Percentiles rank a stretch among this genome's conserved stretches.
These are phyloP conservation scores for Norana najaformis DNA, from an alignment of 2,888 invertebrate genomes.

Conservation along the genomic window DNA sequence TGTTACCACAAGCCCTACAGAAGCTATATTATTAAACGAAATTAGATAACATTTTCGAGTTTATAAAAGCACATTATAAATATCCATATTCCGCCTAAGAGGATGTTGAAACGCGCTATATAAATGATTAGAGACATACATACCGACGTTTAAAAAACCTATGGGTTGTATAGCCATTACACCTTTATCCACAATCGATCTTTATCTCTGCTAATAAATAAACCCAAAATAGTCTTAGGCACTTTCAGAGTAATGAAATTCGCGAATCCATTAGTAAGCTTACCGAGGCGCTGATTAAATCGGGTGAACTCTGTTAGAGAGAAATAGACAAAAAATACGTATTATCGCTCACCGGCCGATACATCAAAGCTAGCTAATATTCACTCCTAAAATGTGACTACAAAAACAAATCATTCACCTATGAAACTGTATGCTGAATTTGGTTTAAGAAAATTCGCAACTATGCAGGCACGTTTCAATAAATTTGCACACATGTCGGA, in stretches of 20 bases:
- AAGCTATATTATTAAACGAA: too few relatives aligned
- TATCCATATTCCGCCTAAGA: too few relatives aligned
- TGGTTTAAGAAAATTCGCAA: neutral
- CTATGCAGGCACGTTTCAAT: neutral
- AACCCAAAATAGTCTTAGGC: neutral
- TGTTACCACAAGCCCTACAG: neutral
- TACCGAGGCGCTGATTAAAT: too few relatives aligned
- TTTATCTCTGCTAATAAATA: neutral
- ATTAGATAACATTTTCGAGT: too few relatives aligned
- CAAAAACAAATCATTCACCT: neutral
- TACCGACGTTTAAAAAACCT: neutral
- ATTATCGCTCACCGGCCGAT: neutral
- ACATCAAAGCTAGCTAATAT: neutral
- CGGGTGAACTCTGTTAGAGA: too few relatives aligned
- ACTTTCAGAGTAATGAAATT: neutral
- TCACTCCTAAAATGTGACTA: neutral
- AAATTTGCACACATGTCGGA: slow-evolving; percentile 2
- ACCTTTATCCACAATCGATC: too few relatives aligned
- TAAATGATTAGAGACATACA: neutral
- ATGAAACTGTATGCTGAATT: neutral
- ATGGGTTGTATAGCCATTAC: neutral
- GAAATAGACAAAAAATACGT: neutral
- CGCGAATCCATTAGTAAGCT: neutral
- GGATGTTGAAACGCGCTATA: too few relatives aligned
- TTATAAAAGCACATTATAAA: too few relatives aligned